These are phyloP conservation scores for Nomada lathburiana DNA, from an alignment of 2,888 invertebrate species.

Conservation along the genomic window DNA sequence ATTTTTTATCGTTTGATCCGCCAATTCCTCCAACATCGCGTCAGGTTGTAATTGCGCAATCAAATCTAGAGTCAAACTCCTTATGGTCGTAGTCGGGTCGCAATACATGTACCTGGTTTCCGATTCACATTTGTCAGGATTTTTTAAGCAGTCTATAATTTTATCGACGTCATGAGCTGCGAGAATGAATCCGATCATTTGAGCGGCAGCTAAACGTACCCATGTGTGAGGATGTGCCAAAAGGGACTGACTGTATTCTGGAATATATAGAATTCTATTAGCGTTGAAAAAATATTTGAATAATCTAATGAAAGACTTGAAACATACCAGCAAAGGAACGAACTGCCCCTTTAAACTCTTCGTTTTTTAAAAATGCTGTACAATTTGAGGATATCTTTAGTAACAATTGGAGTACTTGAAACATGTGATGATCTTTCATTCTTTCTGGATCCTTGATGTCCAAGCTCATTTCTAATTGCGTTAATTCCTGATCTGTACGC, in stretches of 20 bases:
- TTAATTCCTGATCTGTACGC: slow-evolving; percentile 29
- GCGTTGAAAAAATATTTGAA: background rate
- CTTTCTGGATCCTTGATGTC: slow-evolving; percentile 87
- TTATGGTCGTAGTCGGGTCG: slow-evolving; percentile 87
- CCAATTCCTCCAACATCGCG: slow-evolving; percentile 89
- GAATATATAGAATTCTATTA: slow-evolving; percentile 81
- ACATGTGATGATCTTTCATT: slow-evolving; percentile 90
- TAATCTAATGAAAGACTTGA: background rate
- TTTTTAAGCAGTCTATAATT: slow-evolving; percentile 85
- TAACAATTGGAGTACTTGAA: slow-evolving; percentile 90
- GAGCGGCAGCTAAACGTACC: slow-evolving; percentile 92
- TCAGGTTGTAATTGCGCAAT: slow-evolving; percentile 90
- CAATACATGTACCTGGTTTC: slow-evolving; percentile 87
- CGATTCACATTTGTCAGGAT: slow-evolving; percentile 80
- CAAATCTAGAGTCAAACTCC: slow-evolving; percentile 90
- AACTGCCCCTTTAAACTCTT: slow-evolving; percentile 85
- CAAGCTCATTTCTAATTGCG: slow-evolving; percentile 9
- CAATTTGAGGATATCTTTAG: slow-evolving; percentile 89
- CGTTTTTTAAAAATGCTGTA: slow-evolving; percentile 86
- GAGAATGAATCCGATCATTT: slow-evolving; percentile 91
- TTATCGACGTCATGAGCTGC: slow-evolving; percentile 87
- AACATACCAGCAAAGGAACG: slow-evolving; percentile 76
- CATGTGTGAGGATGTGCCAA: slow-evolving; percentile 94
- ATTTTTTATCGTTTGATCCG: slow-evolving; percentile 90
- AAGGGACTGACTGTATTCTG: slow-evolving; percentile 89